These are phyloP conservation scores for Catharus fuscescens DNA, from an alignment of 2,113 vertebrate genomes.

Conservation along the genomic window DNA sequence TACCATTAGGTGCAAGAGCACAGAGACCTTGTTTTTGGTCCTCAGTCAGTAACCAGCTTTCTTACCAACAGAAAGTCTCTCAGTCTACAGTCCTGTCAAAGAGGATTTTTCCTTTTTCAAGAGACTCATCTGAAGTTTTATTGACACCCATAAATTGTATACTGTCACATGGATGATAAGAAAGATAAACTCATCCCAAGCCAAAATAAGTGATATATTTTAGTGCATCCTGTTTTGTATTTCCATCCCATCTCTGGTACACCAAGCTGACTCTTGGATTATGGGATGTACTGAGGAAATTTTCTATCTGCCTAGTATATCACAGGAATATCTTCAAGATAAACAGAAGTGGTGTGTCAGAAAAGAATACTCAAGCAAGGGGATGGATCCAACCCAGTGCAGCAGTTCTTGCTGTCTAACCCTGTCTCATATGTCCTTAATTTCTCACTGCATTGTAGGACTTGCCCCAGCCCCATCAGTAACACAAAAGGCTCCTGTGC, in stretches of 20 bases:
- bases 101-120: not conserved
- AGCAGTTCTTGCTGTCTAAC: not conserved
- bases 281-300: not conserved
- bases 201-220: not conserved
- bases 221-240: not conserved
- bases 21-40: not conserved
- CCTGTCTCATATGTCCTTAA: not conserved
- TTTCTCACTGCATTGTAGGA: not conserved
- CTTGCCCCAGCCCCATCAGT: not conserved
- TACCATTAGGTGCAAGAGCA: not conserved
- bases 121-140: not conserved
- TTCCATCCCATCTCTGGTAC: not conserved
- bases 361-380: not conserved
- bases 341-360: not conserved
- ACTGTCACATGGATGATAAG: not conserved
- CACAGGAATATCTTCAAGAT: not conserved
- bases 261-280: not conserved
- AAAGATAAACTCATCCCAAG: not conserved
- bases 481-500: not conserved
- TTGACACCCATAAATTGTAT: not conserved
- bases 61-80: not conserved
- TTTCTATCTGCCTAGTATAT: not conserved
- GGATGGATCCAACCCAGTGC: not conserved
- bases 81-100: not conserved
- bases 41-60: not conserved